phyloP scores from a whole-genome alignment of 37 sponge, comb jelly and placozoan genomes.

The Amphimedon queenslandica region DNA sequence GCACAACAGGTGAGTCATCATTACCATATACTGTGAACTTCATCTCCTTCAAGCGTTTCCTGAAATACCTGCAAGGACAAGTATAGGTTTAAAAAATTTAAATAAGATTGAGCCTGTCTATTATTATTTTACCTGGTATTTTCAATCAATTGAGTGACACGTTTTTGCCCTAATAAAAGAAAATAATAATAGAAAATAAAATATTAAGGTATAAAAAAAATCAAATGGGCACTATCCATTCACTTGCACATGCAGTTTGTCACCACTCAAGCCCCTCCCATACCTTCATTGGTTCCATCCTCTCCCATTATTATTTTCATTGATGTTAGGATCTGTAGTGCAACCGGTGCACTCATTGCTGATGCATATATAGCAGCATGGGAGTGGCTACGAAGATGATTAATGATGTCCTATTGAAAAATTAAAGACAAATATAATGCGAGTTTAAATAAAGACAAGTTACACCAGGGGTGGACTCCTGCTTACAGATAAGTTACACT shows the following conservation, averaged over 20 bases:
- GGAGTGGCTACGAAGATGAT: slow-evolving; percentile 73
- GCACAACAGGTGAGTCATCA: slow-evolving; percentile 74
- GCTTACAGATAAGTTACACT: too few species aligned
- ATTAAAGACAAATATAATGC: not conserved
- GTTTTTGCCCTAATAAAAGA: slow-evolving; percentile 34
- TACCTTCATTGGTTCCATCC: slow-evolving; percentile 88
- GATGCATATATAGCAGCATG: slow-evolving; percentile 80
- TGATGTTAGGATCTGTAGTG: slow-evolving; percentile 65
- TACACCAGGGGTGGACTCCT: too few species aligned
- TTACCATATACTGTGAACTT: slow-evolving; percentile 89
- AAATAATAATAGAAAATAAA: too few species aligned
- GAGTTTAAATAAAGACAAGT: not conserved
- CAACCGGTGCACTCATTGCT: slow-evolving; percentile 79
- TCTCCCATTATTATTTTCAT: slow-evolving; percentile 88
- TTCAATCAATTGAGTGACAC: slow-evolving; percentile 64
- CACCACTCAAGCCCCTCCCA: too few species aligned
- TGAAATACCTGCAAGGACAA: slow-evolving; percentile 77
- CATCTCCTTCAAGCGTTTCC: slow-evolving; percentile 73
- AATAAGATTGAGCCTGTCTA: not conserved
- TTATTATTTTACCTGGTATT: slow-evolving; percentile 61
- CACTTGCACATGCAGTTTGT: too few species aligned
- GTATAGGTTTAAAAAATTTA: not conserved
- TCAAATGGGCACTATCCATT: too few species aligned
- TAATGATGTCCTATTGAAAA: slow-evolving; percentile 73
- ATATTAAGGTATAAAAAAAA: too few species aligned